These are phyloP conservation scores for Porites australiensis DNA, from an alignment of 64 coral and sea anemone genomes.

Conservation along the genomic window DNA sequence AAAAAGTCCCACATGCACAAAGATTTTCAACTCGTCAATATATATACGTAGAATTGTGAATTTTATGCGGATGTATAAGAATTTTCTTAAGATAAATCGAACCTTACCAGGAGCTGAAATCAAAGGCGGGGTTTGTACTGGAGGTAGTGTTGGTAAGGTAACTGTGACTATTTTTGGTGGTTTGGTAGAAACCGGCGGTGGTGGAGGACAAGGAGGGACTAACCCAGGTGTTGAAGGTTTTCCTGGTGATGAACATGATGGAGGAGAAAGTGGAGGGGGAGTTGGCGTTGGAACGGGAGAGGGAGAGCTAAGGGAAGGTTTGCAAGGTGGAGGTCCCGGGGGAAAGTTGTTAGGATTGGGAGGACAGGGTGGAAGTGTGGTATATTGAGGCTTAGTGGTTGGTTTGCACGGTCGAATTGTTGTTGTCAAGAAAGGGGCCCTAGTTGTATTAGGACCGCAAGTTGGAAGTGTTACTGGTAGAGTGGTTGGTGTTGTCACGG, in stretches of 20 bases:
- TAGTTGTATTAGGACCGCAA: too few relatives aligned
- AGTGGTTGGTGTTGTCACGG: not conserved
- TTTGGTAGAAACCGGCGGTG: not conserved
- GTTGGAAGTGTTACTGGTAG: not conserved
- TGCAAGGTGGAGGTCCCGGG: not conserved
- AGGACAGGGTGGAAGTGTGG: conserved; percentile 27
- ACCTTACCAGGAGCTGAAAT: conserved; percentile 8
- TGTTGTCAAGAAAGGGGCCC: not conserved
- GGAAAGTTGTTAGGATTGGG: not conserved
- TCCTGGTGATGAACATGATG: not conserved
- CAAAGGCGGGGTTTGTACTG: not conserved
- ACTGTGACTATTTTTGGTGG: not conserved
- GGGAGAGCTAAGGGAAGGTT: not conserved
- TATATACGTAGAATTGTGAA: too few relatives aligned
- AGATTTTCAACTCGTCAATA: too few relatives aligned
- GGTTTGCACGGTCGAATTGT: not conserved
- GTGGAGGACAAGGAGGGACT: too few relatives aligned
- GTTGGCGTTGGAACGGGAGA: not conserved
- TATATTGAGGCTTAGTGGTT: not conserved
- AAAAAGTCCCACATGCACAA: too few relatives aligned
- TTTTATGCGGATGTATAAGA: too few relatives aligned
- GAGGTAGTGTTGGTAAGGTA: conserved; percentile 35
- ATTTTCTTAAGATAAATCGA: too few relatives aligned
- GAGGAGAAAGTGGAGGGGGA: not conserved
- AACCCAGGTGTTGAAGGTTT: too few relatives aligned